These are phyloP conservation scores for Heterotis niloticus DNA, from an alignment of 2,113 vertebrate species.

Conservation along the genomic window DNA sequence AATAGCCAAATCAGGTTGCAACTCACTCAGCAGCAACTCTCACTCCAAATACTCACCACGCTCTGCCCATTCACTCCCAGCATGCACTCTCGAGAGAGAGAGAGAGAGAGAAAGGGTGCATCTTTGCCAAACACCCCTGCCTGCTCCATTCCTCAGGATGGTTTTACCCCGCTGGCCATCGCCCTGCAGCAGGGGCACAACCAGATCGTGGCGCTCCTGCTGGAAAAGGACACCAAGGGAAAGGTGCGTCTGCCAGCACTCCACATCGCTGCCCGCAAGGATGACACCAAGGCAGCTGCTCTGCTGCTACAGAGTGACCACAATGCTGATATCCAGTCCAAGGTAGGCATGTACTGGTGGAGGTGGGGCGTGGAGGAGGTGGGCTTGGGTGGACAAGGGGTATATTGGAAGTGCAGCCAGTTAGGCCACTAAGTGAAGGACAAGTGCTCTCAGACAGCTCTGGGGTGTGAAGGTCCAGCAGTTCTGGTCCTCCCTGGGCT, in stretches of 20 bases:
- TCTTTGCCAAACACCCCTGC: not conserved
- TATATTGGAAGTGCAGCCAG: not conserved
- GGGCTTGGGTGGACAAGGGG: too few relatives aligned
- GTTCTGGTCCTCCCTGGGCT: too few relatives aligned
- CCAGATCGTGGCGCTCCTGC: slow-evolving; percentile 85
- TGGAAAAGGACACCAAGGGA: slow-evolving; percentile 97
- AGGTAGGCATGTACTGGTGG: slow-evolving; percentile 66
- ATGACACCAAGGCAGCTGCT: slow-evolving; percentile 93
- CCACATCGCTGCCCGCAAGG: slow-evolving; percentile 94
- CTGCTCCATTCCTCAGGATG: slow-evolving; percentile 66
- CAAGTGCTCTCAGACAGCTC: not conserved
- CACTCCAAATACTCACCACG: too few relatives aligned
- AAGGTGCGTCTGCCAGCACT: slow-evolving; percentile 89
- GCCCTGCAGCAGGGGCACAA: slow-evolving; percentile 95
- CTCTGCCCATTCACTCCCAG: too few relatives aligned
- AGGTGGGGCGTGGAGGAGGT: not conserved
- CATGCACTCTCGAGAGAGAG: too few relatives aligned
- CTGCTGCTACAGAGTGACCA: slow-evolving; percentile 96
- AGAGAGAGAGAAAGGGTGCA: not conserved
- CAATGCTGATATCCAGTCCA: slow-evolving; percentile 95
- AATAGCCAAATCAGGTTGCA: too few relatives aligned
- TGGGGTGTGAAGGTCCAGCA: not conserved
- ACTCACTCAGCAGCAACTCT: too few relatives aligned
- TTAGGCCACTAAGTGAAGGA: not conserved
- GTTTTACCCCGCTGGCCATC: slow-evolving; percentile 93